phyloP scores from a whole-genome alignment of 2,888 invertebrate species.

The Cataglyphis albicans region DNA sequence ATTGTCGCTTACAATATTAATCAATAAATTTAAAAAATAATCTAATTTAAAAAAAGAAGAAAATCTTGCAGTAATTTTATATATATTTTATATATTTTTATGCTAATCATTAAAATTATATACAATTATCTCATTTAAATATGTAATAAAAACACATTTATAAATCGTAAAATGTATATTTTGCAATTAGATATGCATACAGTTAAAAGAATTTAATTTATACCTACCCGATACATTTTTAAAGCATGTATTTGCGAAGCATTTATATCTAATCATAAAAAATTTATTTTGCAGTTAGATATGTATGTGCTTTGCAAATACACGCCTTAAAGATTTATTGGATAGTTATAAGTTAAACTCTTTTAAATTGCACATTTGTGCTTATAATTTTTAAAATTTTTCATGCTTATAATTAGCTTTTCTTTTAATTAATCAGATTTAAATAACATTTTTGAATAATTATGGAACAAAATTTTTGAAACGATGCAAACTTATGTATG shows the following conservation, averaged over 20 bases:
- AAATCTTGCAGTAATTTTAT: neutral
- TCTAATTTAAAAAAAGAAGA: constrained; percentile 1
- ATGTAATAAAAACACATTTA: neutral
- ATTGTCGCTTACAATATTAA: neutral
- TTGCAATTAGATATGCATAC: too few species aligned
- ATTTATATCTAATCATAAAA: too few species aligned
- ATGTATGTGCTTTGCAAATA: neutral
- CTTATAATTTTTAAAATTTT: neutral
- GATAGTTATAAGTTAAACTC: neutral
- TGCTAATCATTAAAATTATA: neutral
- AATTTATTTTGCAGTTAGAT: too few species aligned
- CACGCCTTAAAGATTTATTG: neutral
- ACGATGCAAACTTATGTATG: constrained; percentile 87
- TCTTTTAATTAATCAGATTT: neutral
- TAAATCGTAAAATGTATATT: neutral
- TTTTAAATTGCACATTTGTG: neutral
- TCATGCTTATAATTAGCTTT: neutral
- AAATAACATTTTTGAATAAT: neutral
- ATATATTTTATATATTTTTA: too few species aligned
- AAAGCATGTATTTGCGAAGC: too few species aligned
- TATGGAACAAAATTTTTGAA: constrained; percentile 6
- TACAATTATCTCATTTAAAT: neutral
- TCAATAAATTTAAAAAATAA: neutral
- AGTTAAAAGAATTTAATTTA: too few species aligned
- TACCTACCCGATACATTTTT: too few species aligned